Evolutionary conservation across 2,113 vertebrate species (phyloP).

Genomic region (Brienomyrus brachyistius): DNA sequence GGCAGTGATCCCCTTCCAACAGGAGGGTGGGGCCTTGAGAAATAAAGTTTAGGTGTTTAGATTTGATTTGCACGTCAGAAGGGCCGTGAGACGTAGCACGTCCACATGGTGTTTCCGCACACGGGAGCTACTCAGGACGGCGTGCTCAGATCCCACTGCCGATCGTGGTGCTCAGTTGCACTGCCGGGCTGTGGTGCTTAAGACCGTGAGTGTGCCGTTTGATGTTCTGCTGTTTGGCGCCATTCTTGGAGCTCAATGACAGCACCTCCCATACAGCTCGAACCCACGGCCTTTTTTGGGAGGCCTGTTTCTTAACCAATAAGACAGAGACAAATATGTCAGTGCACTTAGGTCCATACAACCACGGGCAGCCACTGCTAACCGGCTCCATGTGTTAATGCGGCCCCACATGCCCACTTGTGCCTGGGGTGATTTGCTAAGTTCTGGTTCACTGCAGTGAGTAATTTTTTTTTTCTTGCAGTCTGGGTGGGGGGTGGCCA

Average conservation of each 20-base stretch:
- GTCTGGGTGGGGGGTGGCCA: background rate
- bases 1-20: conserved; percentile 29
- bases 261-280: background rate
- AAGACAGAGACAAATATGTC: background rate
- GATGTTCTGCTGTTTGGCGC: background rate
- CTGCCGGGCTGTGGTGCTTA: background rate
- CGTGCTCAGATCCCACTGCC: background rate
- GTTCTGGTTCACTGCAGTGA: conserved; percentile 41
- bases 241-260: background rate
- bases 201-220: background rate
- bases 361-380: background rate
- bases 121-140: background rate
- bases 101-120: background rate
- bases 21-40: conserved; percentile 26
- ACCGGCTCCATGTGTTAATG: background rate
- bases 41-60: conserved; percentile 17
- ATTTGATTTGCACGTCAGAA: conserved; percentile 15
- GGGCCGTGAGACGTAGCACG: conserved; percentile 8
- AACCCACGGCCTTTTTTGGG: background rate
- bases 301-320: background rate
- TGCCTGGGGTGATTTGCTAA: conserved; percentile 47
- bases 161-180: background rate
- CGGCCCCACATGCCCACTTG: conserved; percentile 27
- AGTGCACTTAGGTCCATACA: background rate
- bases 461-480: background rate